Percentiles rank a stretch among this genome's conserved stretches.
Evolutionary conservation across 2,113 vertebrate species (phyloP).

Genomic region (Tragelaphus scriptus): DNA sequence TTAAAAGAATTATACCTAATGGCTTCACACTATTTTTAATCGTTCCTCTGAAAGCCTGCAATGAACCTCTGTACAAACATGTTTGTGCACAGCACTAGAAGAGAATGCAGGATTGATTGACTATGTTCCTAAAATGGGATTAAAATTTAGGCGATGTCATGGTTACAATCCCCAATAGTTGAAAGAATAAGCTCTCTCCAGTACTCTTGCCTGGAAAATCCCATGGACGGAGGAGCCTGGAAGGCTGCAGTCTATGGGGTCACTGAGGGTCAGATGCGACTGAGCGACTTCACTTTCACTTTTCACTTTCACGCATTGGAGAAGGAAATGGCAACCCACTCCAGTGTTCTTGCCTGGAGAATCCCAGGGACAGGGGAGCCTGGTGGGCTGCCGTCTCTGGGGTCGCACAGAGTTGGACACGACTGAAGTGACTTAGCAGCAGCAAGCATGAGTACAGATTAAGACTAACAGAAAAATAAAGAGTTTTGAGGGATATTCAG

Average conservation of each 20-base stretch:
- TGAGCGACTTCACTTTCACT: too few species aligned
- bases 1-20: background rate
- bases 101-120: background rate
- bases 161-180: background rate
- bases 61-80: background rate
- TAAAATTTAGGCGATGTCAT: background rate
- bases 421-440: too few species aligned
- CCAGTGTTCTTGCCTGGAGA: too few species aligned
- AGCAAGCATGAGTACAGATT: background rate
- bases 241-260: too few species aligned
- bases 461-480: background rate
- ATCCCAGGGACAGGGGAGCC: too few species aligned
- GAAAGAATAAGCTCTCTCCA: background rate
- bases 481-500: background rate
- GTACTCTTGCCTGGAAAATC: too few species aligned
- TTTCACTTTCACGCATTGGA: too few species aligned
- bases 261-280: too few species aligned
- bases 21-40: background rate
- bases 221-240: too few species aligned
- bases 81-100: background rate
- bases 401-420: too few species aligned
- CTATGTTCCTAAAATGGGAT: background rate
- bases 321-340: too few species aligned
- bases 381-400: too few species aligned
- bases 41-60: background rate